Evolutionary conservation across 2,888 invertebrate genomes (phyloP).

Genomic region (Nomada fabriciana): DNA sequence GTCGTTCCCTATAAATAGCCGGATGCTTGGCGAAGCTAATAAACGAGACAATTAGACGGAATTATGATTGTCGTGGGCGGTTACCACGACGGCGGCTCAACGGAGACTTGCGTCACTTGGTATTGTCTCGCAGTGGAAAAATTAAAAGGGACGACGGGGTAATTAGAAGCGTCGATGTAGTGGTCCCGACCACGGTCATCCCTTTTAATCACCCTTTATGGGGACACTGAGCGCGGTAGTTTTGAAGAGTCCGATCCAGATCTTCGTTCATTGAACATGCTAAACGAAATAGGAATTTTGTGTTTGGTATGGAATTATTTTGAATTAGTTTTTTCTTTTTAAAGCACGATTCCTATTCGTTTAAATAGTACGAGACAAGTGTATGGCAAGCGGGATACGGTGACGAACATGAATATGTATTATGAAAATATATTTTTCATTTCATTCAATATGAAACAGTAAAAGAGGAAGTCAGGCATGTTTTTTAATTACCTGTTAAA

Average conservation of each 20-base stretch:
- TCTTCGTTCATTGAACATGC: constrained; percentile 1
- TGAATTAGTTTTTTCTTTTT: not conserved
- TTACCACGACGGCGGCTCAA: constrained; percentile 58
- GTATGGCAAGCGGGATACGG: too few relatives aligned
- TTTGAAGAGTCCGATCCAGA: constrained; percentile 7
- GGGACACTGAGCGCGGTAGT: not conserved
- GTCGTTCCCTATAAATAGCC: constrained; percentile 66
- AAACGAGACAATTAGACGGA: constrained; percentile 78
- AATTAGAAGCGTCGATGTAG: constrained; percentile 65
- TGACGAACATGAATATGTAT: too few relatives aligned
- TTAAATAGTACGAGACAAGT: too few relatives aligned
- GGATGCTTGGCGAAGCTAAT: constrained; percentile 71
- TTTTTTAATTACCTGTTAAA: too few relatives aligned
- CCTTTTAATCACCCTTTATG: constrained; percentile 39
- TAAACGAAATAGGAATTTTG: too few relatives aligned
- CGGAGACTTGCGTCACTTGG: constrained; percentile 71
- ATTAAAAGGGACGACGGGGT: constrained; percentile 72
- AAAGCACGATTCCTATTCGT: too few relatives aligned
- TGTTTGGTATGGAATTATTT: not conserved
- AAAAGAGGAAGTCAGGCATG: too few relatives aligned
- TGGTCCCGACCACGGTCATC: constrained; percentile 19
- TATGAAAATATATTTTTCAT: too few relatives aligned
- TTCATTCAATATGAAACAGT: too few relatives aligned
- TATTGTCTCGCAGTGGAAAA: constrained; percentile 59
- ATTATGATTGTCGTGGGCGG: constrained; percentile 77